Evolutionary conservation across 92 coral and sea anemone genomes (phyloP).

Genomic region (Ricordea florida): DNA sequence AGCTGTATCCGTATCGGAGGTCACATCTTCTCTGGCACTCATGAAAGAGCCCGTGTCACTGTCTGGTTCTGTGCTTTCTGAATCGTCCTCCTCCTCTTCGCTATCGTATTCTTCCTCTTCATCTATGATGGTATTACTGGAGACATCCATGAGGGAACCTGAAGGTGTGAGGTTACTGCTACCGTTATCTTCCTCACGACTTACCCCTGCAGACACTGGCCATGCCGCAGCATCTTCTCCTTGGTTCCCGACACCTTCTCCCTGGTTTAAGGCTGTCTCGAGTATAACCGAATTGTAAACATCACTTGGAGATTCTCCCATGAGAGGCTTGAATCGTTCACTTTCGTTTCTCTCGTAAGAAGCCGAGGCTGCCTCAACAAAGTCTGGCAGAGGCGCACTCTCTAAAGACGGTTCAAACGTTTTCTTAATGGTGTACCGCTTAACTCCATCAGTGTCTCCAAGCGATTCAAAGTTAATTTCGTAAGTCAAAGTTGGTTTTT

Average conservation of each 20-base stretch:
- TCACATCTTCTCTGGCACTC: slow-evolving; percentile 89
- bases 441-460: background rate
- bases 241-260: background rate
- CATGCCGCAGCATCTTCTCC: background rate
- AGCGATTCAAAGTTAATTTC: slow-evolving; percentile 20
- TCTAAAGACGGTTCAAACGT: background rate
- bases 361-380: background rate
- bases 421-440: slow-evolving; percentile 22
- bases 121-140: slow-evolving; percentile 29
- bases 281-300: too few species aligned
- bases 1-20: slow-evolving; percentile 82
- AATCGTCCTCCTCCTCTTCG: slow-evolving; percentile 16
- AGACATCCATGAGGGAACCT: slow-evolving; percentile 24
- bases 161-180: slow-evolving; percentile 24
- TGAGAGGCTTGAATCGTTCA: too few species aligned
- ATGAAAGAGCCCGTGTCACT: slow-evolving; percentile 83
- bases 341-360: background rate
- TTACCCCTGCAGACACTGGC: background rate
- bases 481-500: slow-evolving; percentile 7
- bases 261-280: too few species aligned
- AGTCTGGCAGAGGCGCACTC: background rate
- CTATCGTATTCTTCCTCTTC: slow-evolving; percentile 35
- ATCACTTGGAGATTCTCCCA: too few species aligned
- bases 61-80: slow-evolving; percentile 51
- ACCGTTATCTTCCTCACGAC: too few species aligned